Percentiles rank a stretch among this genome's conserved stretches.
Evolutionary conservation across 2,113 vertebrate genomes (phyloP).

Genomic region (Rhipidura dahli): DNA sequence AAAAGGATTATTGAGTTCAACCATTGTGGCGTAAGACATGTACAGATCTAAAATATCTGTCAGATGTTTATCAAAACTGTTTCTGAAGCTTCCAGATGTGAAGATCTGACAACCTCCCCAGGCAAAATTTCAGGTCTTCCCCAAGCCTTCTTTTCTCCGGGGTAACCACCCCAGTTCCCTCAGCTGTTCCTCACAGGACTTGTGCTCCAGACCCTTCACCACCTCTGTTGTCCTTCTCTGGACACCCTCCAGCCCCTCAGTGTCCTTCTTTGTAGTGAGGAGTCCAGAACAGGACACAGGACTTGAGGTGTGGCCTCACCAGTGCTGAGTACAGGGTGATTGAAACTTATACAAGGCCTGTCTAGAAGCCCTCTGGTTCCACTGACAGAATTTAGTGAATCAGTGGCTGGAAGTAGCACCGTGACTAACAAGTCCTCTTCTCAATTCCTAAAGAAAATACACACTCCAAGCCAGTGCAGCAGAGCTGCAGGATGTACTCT

Average conservation of each 20-base stretch:
- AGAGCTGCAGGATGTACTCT: background rate
- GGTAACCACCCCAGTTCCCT: background rate
- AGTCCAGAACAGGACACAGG: background rate
- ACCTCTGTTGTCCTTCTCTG: background rate
- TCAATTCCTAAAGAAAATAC: background rate
- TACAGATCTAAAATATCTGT: background rate
- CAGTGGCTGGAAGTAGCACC: background rate
- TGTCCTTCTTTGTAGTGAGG: background rate
- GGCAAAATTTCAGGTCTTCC: background rate
- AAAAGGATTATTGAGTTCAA: background rate
- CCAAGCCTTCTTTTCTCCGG: background rate
- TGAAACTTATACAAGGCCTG: background rate
- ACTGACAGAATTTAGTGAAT: background rate
- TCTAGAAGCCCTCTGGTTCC: background rate
- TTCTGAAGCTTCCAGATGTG: background rate
- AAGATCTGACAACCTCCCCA: background rate
- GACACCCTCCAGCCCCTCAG: background rate
- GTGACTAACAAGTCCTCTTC: background rate
- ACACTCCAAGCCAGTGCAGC: background rate
- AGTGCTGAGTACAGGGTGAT: background rate
- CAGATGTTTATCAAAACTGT: background rate
- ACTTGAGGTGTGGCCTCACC: background rate
- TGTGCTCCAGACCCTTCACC: background rate
- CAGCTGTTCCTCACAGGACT: background rate
- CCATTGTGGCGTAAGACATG: accelerated